Percentiles rank a stretch among this genome's conserved stretches.
Conservation (phyloP, 2,113 vertebrate species). For the Eurystomus gularis region DNA sequence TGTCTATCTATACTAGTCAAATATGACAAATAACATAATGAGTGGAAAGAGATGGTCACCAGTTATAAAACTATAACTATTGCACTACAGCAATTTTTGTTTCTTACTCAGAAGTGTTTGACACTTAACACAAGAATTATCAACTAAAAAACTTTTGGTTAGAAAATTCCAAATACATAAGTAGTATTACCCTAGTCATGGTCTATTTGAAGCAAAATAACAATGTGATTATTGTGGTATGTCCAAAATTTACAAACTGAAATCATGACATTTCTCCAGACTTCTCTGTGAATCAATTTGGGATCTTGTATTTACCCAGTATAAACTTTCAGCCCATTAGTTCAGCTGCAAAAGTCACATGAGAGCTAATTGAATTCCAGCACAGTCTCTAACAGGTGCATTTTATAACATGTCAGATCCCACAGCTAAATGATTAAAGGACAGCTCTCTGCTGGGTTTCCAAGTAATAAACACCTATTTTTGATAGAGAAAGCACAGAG, state of each 20-base stretch:
- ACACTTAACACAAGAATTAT: background rate
- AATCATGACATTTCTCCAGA: constrained; percentile 36
- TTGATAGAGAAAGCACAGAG: background rate
- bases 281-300: constrained; percentile 2
- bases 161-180: background rate
- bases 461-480: constrained; percentile 59
- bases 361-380: constrained; percentile 58
- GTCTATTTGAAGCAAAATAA: background rate
- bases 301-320: constrained; percentile 50
- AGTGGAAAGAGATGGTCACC: background rate
- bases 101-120: background rate
- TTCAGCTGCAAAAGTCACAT: constrained; percentile 57
- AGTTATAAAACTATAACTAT: background rate
- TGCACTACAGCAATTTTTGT: background rate
- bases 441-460: constrained; percentile 44
- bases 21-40: background rate
- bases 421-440: constrained; percentile 44
- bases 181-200: background rate
- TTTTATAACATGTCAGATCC: constrained; percentile 64
- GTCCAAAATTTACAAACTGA: constrained; percentile 25
- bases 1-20: background rate
- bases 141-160: background rate
- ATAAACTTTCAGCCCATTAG: constrained; percentile 63
- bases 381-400: constrained; percentile 57
- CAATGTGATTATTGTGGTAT: background rate